Percentiles rank a stretch among this genome's conserved stretches.
phyloP scores from a whole-genome alignment of 2,113 vertebrate species.

The Salminus brasiliensis region DNA sequence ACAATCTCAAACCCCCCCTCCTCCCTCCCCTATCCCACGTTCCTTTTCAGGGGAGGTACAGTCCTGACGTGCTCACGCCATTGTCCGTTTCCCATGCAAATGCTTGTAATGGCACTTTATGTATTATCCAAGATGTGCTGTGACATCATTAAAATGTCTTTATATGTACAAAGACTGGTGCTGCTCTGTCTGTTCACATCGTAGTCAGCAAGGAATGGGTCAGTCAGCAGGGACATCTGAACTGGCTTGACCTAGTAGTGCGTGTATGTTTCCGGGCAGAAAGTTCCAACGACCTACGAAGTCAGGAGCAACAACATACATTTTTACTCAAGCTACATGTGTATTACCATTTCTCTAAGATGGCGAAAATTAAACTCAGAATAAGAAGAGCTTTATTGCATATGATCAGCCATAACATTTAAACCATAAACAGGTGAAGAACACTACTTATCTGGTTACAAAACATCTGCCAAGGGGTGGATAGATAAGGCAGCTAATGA shows the following conservation, averaged over 20 bases:
- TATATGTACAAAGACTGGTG: slow-evolving; percentile 40
- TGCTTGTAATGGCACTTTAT: slow-evolving; percentile 74
- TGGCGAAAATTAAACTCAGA: too few relatives aligned
- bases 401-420: too few relatives aligned
- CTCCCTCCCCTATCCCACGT: too few relatives aligned
- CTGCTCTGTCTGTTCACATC: not conserved
- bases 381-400: too few relatives aligned
- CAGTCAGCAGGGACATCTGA: not conserved
- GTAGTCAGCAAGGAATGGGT: not conserved
- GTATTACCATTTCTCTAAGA: too few relatives aligned
- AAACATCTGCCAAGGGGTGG: too few relatives aligned
- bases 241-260: slow-evolving; percentile 24
- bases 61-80: slow-evolving; percentile 61
- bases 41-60: slow-evolving; percentile 54
- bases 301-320: too few relatives aligned
- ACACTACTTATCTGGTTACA: too few relatives aligned
- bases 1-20: slow-evolving; percentile 67
- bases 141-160: slow-evolving; percentile 57
- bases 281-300: too few relatives aligned
- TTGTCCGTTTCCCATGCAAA: slow-evolving; percentile 70
- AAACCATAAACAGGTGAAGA: too few relatives aligned
- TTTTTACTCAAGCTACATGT: too few relatives aligned
- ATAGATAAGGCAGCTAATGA: too few relatives aligned
- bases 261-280: not conserved
- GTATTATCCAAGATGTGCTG: slow-evolving; percentile 60